Evolutionary conservation across 2,797 vertebrate species (phyloP).

Genomic region (Notolepis coatsorum): DNA sequence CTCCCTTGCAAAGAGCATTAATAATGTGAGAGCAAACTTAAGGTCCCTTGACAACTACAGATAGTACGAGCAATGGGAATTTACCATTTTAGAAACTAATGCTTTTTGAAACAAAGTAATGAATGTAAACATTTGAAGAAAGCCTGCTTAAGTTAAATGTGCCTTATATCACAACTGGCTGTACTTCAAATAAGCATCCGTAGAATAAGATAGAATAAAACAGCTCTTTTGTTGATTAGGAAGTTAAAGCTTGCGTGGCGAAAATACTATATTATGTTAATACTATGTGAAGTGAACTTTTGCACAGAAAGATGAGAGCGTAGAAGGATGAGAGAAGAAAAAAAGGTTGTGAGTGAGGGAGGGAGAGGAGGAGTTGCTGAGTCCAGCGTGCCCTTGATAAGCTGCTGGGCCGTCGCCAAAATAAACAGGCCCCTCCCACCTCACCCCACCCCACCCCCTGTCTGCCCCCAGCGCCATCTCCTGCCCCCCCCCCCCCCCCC

Average conservation of each 20-base stretch:
- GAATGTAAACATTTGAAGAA: too few relatives aligned
- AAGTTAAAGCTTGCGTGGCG: too few relatives aligned
- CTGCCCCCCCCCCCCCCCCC: conserved; percentile 11
- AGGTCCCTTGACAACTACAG: background rate
- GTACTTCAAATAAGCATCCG: too few relatives aligned
- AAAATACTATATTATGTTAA: too few relatives aligned
- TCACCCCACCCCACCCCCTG: conserved; percentile 14
- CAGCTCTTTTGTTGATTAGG: too few relatives aligned
- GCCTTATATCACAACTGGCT: background rate
- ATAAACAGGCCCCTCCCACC: conserved; percentile 51
- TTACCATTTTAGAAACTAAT: background rate
- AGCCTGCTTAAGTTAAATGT: background rate
- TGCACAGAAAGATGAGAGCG: conserved; percentile 33
- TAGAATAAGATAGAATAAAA: too few relatives aligned
- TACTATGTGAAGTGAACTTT: too few relatives aligned
- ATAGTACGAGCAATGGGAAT: background rate
- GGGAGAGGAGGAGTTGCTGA: conserved; percentile 56
- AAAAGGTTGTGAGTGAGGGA: conserved; percentile 36
- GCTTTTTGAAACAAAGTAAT: background rate
- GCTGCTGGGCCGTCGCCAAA: conserved; percentile 71
- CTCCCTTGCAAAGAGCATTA: background rate
- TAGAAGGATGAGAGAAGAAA: conserved; percentile 47
- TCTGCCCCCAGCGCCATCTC: conserved; percentile 61
- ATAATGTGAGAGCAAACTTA: background rate
- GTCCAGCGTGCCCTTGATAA: conserved; percentile 76